Conservation (phyloP, 2,888 invertebrate genomes). For the Lasioglossum marginatum region DNA sequence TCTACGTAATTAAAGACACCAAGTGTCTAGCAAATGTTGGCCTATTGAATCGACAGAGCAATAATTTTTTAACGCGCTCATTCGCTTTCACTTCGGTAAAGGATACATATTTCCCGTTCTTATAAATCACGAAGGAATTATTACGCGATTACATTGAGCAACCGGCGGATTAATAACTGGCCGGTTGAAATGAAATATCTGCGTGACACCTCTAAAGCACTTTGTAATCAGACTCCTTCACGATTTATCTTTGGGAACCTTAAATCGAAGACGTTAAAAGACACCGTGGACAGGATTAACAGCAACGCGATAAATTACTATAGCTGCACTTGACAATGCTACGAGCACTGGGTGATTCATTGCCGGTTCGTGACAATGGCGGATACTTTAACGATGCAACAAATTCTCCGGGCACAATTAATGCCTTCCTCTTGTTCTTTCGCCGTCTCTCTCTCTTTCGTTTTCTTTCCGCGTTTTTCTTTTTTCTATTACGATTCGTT, state of each 20-base stretch:
- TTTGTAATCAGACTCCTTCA: slow-evolving; percentile 44
- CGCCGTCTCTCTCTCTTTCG: background rate
- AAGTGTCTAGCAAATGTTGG: background rate
- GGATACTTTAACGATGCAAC: slow-evolving; percentile 59
- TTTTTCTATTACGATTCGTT: slow-evolving; percentile 11
- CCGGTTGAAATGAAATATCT: slow-evolving; percentile 14
- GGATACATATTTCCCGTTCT: background rate
- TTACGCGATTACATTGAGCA: slow-evolving; percentile 1
- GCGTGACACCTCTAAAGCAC: slow-evolving; percentile 19
- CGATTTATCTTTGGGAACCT: slow-evolving; percentile 39
- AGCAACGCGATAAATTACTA: slow-evolving; percentile 49
- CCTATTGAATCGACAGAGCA: background rate
- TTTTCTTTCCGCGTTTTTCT: background rate
- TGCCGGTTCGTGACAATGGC: slow-evolving; percentile 50
- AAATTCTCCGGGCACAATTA: slow-evolving; percentile 55
- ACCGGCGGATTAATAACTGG: slow-evolving; percentile 7
- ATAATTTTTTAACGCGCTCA: background rate
- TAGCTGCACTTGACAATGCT: slow-evolving; percentile 57
- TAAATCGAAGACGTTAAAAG: slow-evolving; percentile 42
- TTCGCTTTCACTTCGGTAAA: background rate
- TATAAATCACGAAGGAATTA: slow-evolving; percentile 11
- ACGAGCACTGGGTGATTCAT: slow-evolving; percentile 48
- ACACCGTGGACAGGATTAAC: slow-evolving; percentile 46
- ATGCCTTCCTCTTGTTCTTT: slow-evolving; percentile 48
- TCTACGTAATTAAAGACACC: background rate